Conservation (phyloP, 2,888 invertebrate genomes). For the Hypomecis punctinalis region DNA sequence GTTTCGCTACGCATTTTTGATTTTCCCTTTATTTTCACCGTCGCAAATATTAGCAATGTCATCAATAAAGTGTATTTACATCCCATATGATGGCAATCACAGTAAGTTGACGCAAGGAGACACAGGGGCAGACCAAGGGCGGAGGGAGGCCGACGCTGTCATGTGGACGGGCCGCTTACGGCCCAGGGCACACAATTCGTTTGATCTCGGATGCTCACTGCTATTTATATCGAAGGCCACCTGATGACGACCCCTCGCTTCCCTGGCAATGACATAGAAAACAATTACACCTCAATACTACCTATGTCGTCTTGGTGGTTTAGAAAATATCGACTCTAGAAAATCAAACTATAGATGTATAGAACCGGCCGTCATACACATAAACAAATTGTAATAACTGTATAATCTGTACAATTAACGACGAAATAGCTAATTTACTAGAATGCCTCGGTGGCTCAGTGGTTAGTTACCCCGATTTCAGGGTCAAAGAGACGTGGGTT, state of each 20-base stretch:
- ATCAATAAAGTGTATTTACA: conserved; percentile 22
- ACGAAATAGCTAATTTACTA: too few species aligned
- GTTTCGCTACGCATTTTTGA: too few species aligned
- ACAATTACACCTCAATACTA: conserved; percentile 30
- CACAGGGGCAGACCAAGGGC: conserved; percentile 38
- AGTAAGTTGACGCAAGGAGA: conserved; percentile 33
- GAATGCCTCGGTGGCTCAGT: too few species aligned
- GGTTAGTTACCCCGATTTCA: too few species aligned
- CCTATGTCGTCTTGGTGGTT: neutral
- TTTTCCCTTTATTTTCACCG: neutral
- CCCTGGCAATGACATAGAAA: conserved; percentile 53
- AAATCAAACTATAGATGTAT: neutral
- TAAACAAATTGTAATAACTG: too few species aligned
- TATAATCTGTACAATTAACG: too few species aligned
- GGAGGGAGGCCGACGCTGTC: conserved; percentile 64
- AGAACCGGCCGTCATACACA: neutral
- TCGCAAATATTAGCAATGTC: neutral
- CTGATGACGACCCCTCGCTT: conserved; percentile 59
- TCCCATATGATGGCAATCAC: conserved; percentile 23
- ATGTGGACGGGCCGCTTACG: conserved; percentile 77
- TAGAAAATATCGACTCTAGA: neutral
- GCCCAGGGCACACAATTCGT: conserved; percentile 81
- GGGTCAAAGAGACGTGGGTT: too few species aligned
- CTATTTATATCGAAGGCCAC: conserved; percentile 81
- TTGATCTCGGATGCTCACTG: conserved; percentile 79